Evolutionary conservation across 2,113 vertebrate species (phyloP).

Genomic region (Mastomys natalensis): DNA sequence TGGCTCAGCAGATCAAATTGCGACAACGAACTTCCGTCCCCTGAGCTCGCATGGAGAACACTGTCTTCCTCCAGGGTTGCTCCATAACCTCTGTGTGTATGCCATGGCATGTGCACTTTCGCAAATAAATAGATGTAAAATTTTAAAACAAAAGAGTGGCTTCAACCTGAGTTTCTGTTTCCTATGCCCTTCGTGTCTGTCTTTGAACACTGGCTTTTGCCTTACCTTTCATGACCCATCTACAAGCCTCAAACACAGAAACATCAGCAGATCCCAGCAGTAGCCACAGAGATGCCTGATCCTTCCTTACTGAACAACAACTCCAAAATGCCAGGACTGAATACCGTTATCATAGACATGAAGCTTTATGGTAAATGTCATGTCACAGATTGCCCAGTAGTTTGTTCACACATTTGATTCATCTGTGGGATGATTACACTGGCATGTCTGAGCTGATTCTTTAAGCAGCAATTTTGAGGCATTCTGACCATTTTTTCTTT

Average conservation of each 20-base stretch:
- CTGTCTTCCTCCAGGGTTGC: background rate
- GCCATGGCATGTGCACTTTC: background rate
- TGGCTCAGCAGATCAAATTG: background rate
- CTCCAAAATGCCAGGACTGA: constrained; percentile 16
- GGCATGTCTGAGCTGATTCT: background rate
- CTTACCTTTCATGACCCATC: background rate
- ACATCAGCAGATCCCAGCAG: background rate
- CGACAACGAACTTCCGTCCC: background rate
- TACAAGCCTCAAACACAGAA: background rate
- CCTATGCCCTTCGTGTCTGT: background rate
- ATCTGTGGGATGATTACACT: background rate
- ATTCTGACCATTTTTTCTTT: constrained; percentile 16
- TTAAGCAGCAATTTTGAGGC: constrained; percentile 29
- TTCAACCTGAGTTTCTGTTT: background rate
- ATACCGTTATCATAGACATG: background rate
- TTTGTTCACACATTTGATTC: background rate
- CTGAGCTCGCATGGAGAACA: background rate
- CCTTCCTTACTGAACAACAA: too few relatives aligned
- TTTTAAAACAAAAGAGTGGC: background rate
- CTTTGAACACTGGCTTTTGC: background rate
- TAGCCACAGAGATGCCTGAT: background rate
- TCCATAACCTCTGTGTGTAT: background rate
- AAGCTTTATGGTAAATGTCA: constrained; percentile 9
- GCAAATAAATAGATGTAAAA: background rate
- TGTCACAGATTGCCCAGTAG: background rate